Conservation (phyloP, 2,888 invertebrate genomes). For the Dynastes maya region DNA sequence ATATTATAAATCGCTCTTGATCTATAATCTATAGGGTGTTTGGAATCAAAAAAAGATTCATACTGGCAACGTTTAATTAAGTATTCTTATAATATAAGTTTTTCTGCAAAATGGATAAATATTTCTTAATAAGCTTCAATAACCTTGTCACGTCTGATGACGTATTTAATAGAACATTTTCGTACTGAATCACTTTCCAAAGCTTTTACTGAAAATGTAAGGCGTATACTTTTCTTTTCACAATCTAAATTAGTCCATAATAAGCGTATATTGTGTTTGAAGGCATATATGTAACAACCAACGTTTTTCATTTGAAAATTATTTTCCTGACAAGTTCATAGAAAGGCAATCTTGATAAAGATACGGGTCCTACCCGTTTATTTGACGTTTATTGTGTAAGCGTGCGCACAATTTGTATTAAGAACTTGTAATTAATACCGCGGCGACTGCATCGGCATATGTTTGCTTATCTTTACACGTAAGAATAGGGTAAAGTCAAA, state of each 20-base stretch:
- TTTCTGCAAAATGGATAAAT: no score
- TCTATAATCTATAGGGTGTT: no score
- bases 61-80: no score
- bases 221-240: background rate
- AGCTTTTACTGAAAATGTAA: background rate
- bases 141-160: background rate
- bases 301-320: background rate
- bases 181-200: background rate
- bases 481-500: constrained; percentile 25
- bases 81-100: no score
- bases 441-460: constrained; percentile 2
- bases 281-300: background rate
- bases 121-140: no score
- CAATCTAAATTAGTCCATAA: background rate
- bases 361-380: constrained; percentile 10
- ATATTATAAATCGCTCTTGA: no score
- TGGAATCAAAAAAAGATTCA: no score
- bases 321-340: constrained; percentile 3
- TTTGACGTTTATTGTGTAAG: constrained; percentile 26
- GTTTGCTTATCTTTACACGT: constrained; percentile 16
- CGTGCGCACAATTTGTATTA: constrained; percentile 24
- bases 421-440: constrained; percentile 29
- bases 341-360: constrained; percentile 23
- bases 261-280: background rate
- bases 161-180: background rate